These are phyloP conservation scores for Agriopis aurantiaria DNA, from an alignment of 2,888 invertebrate species.

Conservation along the genomic window DNA sequence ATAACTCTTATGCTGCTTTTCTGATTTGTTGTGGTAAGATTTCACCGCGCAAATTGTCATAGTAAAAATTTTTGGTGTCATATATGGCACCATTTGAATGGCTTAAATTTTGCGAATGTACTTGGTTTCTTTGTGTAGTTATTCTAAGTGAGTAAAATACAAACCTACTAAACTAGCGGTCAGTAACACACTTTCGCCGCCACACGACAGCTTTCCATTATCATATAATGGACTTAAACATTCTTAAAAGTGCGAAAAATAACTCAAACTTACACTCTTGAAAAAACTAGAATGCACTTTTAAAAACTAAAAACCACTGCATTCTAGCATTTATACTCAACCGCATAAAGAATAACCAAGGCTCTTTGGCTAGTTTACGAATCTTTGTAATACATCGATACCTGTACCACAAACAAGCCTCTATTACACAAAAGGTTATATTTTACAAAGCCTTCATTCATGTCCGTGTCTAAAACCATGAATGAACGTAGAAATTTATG, in stretches of 20 bases:
- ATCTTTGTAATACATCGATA: constrained; percentile 48
- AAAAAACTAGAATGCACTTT: constrained; percentile 15
- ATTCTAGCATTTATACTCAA: constrained; percentile 4
- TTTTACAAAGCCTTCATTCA: constrained; percentile 68
- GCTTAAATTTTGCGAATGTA: too few relatives aligned
- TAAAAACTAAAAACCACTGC: constrained; percentile 16
- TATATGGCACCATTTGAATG: too few relatives aligned
- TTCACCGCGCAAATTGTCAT: too few relatives aligned
- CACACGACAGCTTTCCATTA: constrained; percentile 42
- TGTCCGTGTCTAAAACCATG: constrained; percentile 66
- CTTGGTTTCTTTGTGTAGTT: too few relatives aligned
- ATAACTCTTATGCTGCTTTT: too few relatives aligned
- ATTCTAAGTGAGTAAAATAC: too few relatives aligned
- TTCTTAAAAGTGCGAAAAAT: constrained; percentile 55
- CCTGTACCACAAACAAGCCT: constrained; percentile 60
- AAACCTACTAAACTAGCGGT: constrained; percentile 17
- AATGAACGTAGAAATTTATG: constrained; percentile 70
- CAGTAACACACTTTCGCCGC: constrained; percentile 38
- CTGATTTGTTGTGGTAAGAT: too few relatives aligned
- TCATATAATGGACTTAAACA: constrained; percentile 61
- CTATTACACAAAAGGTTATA: constrained; percentile 51
- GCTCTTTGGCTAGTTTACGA: neutral
- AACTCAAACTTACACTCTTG: constrained; percentile 42
- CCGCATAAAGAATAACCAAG: neutral
- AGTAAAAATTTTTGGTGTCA: too few relatives aligned